phyloP scores from a whole-genome alignment of 2,888 invertebrate species.

The Griposia aprilina region DNA sequence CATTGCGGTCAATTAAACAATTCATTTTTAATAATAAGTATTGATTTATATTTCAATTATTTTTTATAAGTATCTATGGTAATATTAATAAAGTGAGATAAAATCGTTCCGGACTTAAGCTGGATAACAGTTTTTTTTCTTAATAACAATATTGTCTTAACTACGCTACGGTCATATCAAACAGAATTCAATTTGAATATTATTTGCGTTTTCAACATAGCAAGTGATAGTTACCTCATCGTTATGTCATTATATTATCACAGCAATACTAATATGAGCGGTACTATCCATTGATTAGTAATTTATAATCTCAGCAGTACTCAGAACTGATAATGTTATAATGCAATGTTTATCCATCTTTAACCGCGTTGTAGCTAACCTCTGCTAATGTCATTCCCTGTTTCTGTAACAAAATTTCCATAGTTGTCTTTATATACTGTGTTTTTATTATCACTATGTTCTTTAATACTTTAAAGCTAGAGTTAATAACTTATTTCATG shows the following conservation, averaged over 20 bases:
- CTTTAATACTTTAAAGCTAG: not conserved
- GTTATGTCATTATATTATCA: constrained; percentile 29
- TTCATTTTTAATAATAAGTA: constrained; percentile 28
- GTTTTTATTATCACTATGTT: not conserved
- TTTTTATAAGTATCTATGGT: constrained; percentile 1
- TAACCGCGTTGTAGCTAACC: constrained; percentile 2
- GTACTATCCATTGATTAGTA: constrained; percentile 39
- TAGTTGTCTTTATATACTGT: not conserved
- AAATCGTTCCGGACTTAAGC: not conserved
- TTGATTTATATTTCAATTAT: constrained; percentile 15
- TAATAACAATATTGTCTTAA: constrained; percentile 23
- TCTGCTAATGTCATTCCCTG: constrained; percentile 34
- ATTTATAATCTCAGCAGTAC: constrained; percentile 38
- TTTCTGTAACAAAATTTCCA: constrained; percentile 8
- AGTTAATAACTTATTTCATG: not conserved
- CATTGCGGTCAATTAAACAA: constrained; percentile 60
- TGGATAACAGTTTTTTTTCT: not conserved
- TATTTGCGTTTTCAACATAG: constrained; percentile 41
- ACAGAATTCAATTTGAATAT: constrained; percentile 14
- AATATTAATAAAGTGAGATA: constrained; percentile 18
- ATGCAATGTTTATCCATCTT: constrained; percentile 10
- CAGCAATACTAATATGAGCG: constrained; percentile 38
- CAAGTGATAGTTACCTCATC: constrained; percentile 48
- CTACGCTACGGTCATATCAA: constrained; percentile 27
- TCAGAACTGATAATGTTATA: constrained; percentile 14